Percentiles rank a stretch among this genome's conserved stretches.
Evolutionary conservation across 2,888 invertebrate species (phyloP).

Genomic region (Lutraria lutraria): DNA sequence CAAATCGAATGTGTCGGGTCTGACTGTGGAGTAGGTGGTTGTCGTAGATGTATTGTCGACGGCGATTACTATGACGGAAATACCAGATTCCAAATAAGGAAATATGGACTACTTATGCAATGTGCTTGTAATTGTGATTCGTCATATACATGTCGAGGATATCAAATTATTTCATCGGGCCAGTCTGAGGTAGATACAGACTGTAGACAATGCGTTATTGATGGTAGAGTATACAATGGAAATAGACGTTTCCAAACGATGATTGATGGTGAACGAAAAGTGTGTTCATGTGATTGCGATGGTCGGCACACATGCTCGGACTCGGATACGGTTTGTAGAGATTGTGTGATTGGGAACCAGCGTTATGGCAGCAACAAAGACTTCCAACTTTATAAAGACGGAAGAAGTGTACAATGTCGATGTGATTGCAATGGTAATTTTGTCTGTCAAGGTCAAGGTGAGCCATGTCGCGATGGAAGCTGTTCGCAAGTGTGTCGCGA

Average conservation of each 20-base stretch:
- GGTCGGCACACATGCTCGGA: conserved; percentile 66
- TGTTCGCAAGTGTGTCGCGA: conserved; percentile 61
- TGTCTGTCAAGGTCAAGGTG: conserved; percentile 49
- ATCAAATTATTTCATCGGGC: conserved; percentile 61
- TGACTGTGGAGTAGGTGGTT: conserved; percentile 64
- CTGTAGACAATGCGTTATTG: conserved; percentile 74
- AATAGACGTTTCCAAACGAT: conserved; percentile 73
- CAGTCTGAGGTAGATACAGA: conserved; percentile 38
- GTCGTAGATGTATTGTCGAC: conserved; percentile 68
- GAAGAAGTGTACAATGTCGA: conserved; percentile 49
- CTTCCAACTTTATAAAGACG: conserved; percentile 67
- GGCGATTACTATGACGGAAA: conserved; percentile 70
- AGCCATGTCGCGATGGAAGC: not conserved
- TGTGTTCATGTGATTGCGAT: conserved; percentile 69
- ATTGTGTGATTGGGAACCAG: conserved; percentile 73
- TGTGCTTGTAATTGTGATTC: conserved; percentile 70
- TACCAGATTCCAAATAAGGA: conserved; percentile 54
- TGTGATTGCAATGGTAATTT: conserved; percentile 70
- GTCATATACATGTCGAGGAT: conserved; percentile 64
- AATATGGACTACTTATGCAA: conserved; percentile 66
- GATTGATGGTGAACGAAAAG: conserved; percentile 60
- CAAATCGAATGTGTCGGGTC: conserved; percentile 55
- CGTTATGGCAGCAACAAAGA: conserved; percentile 72
- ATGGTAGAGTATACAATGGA: conserved; percentile 71
- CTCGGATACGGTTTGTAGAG: conserved; percentile 44